A percentile compares a stretch with the other conserved stretches of the same genome.
phyloP scores from a whole-genome alignment of 1,140 invertebrate species.

The Heterodera schachtii region DNA sequence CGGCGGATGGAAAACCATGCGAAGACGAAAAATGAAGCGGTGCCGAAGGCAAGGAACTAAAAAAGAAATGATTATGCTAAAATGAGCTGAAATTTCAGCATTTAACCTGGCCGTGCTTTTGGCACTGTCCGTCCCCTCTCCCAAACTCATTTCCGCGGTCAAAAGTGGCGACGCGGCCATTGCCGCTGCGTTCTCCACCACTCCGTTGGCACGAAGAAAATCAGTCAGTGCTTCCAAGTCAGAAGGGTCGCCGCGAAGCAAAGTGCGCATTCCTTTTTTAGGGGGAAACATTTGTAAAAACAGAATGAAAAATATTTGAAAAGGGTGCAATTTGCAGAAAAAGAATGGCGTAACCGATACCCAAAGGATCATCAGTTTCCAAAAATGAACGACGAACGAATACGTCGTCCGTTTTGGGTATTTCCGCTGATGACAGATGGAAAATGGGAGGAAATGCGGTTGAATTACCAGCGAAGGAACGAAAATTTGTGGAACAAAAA shows the following conservation, averaged over 20 bases:
- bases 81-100: not conserved
- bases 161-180: constrained; percentile 4
- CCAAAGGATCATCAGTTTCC: no score
- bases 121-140: not conserved
- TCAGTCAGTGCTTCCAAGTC: constrained; percentile 45
- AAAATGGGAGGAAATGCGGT: not conserved
- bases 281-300: no score
- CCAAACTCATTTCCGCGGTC: constrained; percentile 49
- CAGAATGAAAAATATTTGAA: no score
- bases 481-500: not conserved
- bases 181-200: constrained; percentile 55
- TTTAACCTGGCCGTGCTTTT: constrained; percentile 1
- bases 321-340: no score
- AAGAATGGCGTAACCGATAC: no score
- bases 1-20: not conserved
- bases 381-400: no score
- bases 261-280: constrained; percentile 39
- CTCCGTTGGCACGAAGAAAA: constrained; percentile 51
- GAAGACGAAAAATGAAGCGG: not conserved
- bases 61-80: not conserved
- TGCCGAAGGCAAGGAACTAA: not conserved
- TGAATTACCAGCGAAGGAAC: not conserved
- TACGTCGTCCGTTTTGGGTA: no score
- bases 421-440: not conserved
- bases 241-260: constrained; percentile 50